A percentile compares a stretch with the other conserved stretches of the same genome.
Evolutionary conservation across 1,140 invertebrate genomes (phyloP).

Genomic region (Neomicropteryx cornuta): DNA sequence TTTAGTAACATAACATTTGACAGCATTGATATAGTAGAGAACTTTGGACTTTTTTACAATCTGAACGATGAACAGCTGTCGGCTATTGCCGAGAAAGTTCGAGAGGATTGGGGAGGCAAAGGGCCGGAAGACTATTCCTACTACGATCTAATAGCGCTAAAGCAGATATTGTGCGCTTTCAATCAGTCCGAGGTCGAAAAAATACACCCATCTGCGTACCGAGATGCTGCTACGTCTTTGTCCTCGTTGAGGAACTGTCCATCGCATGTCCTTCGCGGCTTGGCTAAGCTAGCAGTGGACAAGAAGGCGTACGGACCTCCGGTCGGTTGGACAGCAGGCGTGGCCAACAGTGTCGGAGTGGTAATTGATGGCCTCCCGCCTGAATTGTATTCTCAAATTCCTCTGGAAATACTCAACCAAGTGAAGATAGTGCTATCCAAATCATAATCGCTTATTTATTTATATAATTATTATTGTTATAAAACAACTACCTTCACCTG

Average conservation of each 20-base stretch:
- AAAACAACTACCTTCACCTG: too few relatives aligned
- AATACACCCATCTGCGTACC: conserved; percentile 36
- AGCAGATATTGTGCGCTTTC: conserved; percentile 38
- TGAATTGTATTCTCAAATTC: conserved; percentile 7
- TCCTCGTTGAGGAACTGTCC: conserved; percentile 26
- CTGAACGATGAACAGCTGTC: conserved; percentile 26
- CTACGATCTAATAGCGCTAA: conserved; percentile 34
- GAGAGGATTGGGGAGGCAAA: conserved; percentile 37
- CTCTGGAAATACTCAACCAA: conserved; percentile 1
- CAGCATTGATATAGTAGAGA: conserved; percentile 34
- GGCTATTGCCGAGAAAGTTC: conserved; percentile 30
- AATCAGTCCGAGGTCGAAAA: conserved; percentile 30
- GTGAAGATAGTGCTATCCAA: too few relatives aligned
- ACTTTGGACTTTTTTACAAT: conserved; percentile 35
- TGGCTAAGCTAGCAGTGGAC: conserved; percentile 29
- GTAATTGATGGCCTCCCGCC: conserved; percentile 23
- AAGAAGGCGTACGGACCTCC: conserved; percentile 28
- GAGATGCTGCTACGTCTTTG: conserved; percentile 27
- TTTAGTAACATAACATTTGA: conserved; percentile 34
- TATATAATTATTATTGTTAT: too few relatives aligned
- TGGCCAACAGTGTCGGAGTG: conserved; percentile 21
- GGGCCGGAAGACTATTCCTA: conserved; percentile 35
- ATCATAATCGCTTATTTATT: too few relatives aligned
- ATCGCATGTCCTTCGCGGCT: conserved; percentile 23
- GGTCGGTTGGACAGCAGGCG: conserved; percentile 24